phyloP scores from a whole-genome alignment of 2,797 vertebrate species.

The Arrhamphus sclerolepis region DNA sequence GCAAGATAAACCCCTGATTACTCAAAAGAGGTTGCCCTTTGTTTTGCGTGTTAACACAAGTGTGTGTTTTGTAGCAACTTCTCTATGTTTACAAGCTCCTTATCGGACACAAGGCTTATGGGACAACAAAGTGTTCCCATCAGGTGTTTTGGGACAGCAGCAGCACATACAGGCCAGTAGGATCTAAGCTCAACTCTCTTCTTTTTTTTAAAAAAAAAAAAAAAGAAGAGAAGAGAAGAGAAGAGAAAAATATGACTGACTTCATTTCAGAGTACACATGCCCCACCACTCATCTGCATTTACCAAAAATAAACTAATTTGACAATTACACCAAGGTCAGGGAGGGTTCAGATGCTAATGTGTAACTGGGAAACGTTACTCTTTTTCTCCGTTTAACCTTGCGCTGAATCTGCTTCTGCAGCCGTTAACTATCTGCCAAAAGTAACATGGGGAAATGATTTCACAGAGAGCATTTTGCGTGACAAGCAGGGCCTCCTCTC shows the following conservation, averaged over 20 bases:
- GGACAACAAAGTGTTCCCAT: constrained; percentile 21
- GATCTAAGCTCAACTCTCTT: constrained; percentile 45
- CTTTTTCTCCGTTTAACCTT: constrained; percentile 46
- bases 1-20: not conserved
- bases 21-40: not conserved
- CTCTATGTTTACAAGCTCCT: constrained; percentile 12
- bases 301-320: constrained; percentile 70
- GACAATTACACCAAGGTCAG: constrained; percentile 51
- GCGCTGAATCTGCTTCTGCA: constrained; percentile 26
- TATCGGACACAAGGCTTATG: constrained; percentile 11
- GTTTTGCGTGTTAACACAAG: constrained; percentile 26
- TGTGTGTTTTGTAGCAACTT: constrained; percentile 26
- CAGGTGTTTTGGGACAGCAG: constrained; percentile 33
- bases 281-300: constrained; percentile 55
- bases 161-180: constrained; percentile 2
- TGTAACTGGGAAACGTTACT: constrained; percentile 59
- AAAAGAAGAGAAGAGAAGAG: too few species aligned
- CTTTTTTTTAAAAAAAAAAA: not conserved
- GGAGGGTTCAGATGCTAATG: constrained; percentile 62
- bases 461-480: constrained; percentile 54
- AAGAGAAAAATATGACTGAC: too few species aligned
- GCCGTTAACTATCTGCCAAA: constrained; percentile 43
- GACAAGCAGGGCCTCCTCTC: constrained; percentile 54
- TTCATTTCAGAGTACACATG: constrained; percentile 10
- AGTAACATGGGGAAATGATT: constrained; percentile 69